These are phyloP conservation scores for Eupeodes corollae DNA, from an alignment of 1,140 invertebrate species.

Conservation along the genomic window DNA sequence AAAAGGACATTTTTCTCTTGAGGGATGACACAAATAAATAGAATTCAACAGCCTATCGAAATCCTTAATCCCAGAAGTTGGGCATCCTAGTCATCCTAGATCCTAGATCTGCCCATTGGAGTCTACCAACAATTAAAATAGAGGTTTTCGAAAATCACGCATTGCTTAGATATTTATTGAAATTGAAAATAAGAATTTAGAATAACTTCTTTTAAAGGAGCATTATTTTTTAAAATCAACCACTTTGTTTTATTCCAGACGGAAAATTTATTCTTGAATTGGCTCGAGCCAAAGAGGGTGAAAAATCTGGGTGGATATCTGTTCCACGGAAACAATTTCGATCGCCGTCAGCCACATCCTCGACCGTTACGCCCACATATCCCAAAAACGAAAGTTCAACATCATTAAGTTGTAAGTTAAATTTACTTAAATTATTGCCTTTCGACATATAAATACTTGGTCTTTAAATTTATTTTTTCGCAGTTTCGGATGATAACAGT, in stretches of 20 bases:
- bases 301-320: constrained; percentile 71
- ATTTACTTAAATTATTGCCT: background rate
- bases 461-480: constrained; percentile 16
- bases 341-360: constrained; percentile 48
- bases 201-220: no score
- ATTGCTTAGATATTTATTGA: background rate
- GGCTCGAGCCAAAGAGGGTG: constrained; percentile 67
- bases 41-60: no score
- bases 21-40: no score
- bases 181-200: background rate
- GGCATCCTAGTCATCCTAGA: no score
- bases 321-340: constrained; percentile 77
- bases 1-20: no score
- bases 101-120: no score
- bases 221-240: background rate
- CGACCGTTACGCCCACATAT: constrained; percentile 43
- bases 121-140: background rate
- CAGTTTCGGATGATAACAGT: constrained; percentile 78
- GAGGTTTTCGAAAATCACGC: background rate
- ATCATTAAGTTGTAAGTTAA: constrained; percentile 40
- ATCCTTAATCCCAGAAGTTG: no score
- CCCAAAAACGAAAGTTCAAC: constrained; percentile 33
- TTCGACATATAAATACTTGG: no score
- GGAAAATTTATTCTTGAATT: constrained; percentile 80
- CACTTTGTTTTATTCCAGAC: constrained; percentile 42